Base-by-base conservation (phyloP, 1,140 invertebrate genomes). In the Drosophila takahashii region DNA sequence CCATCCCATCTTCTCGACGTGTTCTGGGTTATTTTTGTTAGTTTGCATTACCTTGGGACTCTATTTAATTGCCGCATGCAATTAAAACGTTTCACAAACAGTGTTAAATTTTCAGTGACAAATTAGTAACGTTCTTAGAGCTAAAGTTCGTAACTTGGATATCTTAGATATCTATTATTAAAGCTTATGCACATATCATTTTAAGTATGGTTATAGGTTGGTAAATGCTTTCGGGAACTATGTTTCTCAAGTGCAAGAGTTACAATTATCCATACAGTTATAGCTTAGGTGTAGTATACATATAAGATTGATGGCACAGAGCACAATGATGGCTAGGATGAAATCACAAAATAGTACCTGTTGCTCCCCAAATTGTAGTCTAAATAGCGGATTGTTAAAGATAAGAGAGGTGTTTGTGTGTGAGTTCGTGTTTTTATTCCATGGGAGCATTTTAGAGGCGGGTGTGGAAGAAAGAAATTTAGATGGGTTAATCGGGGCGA, bases 291-390 rank as follows among this genome's bases (percentile, higher is more conserved):
- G 94, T 85, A 95, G 76, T 76, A 94, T 93, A 94, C 95, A 94
- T 74, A 95, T 87, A 61, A 94, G 90, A 85, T 95, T 95, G 81
- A 95, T 93, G 81, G 94, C 93, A 93, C 93, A 94, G 71, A 95
- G 93, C 70, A 95, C 92, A 92, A 95, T 92, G 84, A 94, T 93
- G 93, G 94, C 94, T 92, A 95, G 93, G 77, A 95, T 87, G 92
- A 95, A 93, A 93, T 95, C 95, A 92, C 94, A 94, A 93, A 93
- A 95, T 93, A 95, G 93, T 95, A 95, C 95, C 95, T 95, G 95
- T 89, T 89, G 90, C 61, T 91, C 90, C 93, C 94, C 94, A 92
- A 95, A 95, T 93, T 94, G 94, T 93, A 95, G 94, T 93, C 94
- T 95, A 93, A 70, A 70, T 89, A 48, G 34, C 45, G 47, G 22